phyloP scores from a whole-genome alignment of 2,888 invertebrate species.

The Folsomia candida region DNA sequence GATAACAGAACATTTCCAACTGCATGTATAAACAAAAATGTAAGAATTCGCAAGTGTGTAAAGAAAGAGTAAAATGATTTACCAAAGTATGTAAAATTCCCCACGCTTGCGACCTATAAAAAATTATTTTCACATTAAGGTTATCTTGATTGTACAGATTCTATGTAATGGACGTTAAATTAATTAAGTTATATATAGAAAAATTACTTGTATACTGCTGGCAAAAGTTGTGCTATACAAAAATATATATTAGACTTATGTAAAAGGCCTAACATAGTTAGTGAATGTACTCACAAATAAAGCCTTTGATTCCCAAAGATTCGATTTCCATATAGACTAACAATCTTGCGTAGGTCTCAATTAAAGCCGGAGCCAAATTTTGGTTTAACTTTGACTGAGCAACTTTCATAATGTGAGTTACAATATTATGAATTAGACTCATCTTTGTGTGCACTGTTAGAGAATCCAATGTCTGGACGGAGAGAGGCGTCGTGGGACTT shows the following conservation, averaged over 20 bases:
- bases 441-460: slow-evolving; percentile 94
- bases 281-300: slow-evolving; percentile 68
- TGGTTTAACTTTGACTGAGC: slow-evolving; percentile 80
- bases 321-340: slow-evolving; percentile 95
- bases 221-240: slow-evolving; percentile 73
- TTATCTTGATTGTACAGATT: too few species aligned
- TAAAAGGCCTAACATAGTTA: not conserved
- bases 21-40: too few species aligned
- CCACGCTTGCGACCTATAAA: slow-evolving; percentile 73
- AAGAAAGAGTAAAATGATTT: too few species aligned
- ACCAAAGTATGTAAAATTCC: slow-evolving; percentile 90
- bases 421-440: slow-evolving; percentile 80
- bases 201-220: slow-evolving; percentile 73
- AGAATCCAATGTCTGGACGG: slow-evolving; percentile 89
- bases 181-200: not conserved
- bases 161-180: too few species aligned
- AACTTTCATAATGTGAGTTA: slow-evolving; percentile 83
- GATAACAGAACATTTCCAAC: slow-evolving; percentile 95
- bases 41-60: too few species aligned
- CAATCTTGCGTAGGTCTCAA: slow-evolving; percentile 90
- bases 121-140: too few species aligned
- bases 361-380: slow-evolving; percentile 80
- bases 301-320: slow-evolving; percentile 92
- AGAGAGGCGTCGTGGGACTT: slow-evolving; percentile 79
- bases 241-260: not conserved